phyloP scores from a whole-genome alignment of 2,888 invertebrate genomes.

The Apoda limacodes region DNA sequence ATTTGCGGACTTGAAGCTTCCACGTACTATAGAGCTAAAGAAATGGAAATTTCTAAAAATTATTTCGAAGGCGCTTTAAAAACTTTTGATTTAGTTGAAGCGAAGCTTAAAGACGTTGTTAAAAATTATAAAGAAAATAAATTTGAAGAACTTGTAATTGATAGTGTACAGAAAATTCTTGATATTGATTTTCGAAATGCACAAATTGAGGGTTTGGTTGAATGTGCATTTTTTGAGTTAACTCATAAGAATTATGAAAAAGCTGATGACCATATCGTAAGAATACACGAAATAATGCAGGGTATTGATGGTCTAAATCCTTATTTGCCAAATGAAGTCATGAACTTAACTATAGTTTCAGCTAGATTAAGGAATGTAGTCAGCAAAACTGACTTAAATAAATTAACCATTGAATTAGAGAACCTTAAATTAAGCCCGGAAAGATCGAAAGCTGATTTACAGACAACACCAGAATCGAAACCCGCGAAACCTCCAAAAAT shows the following conservation, averaged over 20 bases:
- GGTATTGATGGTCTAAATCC: slow-evolving; percentile 21
- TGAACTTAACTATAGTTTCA: slow-evolving; percentile 38
- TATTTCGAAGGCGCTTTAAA: slow-evolving; percentile 38
- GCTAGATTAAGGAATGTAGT: slow-evolving; percentile 27
- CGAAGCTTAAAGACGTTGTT: slow-evolving; percentile 24
- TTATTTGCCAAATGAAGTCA: slow-evolving; percentile 35
- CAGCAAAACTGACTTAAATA: slow-evolving; percentile 18
- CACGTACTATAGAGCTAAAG: slow-evolving; percentile 37
- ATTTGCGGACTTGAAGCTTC: slow-evolving; percentile 35
- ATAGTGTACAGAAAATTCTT: too few relatives aligned
- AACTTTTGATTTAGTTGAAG: slow-evolving; percentile 26
- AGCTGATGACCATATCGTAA: slow-evolving; percentile 35
- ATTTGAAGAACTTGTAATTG: too few relatives aligned
- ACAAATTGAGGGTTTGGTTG: slow-evolving; percentile 34
- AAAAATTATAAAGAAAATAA: slow-evolving; percentile 10
- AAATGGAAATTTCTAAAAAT: slow-evolving; percentile 36
- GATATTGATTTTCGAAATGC: too few relatives aligned
- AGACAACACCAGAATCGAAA: background rate
- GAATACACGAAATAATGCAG: slow-evolving; percentile 36
- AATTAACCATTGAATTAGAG: slow-evolving; percentile 33
- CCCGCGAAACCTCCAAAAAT: slow-evolving; percentile 21
- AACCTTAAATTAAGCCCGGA: slow-evolving; percentile 28
- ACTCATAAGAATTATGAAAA: slow-evolving; percentile 24
- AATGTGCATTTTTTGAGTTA: slow-evolving; percentile 41
- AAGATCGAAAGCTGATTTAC: slow-evolving; percentile 13